Conservation (phyloP, 2,113 vertebrate genomes). For the Prietella phreatophila region DNA sequence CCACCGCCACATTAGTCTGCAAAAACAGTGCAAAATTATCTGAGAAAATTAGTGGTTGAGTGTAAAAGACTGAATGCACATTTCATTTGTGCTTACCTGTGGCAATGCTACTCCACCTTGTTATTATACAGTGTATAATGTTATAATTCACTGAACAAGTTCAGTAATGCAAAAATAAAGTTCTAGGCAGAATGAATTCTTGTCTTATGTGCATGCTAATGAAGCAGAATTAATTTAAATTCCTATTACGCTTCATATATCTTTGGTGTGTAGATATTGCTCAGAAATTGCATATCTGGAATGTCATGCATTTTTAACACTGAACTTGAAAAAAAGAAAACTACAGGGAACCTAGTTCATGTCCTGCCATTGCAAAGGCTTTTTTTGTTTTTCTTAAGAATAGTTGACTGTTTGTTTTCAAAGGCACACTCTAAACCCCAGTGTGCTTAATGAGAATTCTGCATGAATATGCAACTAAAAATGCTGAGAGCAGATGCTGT, state of each 20-base stretch:
- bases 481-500: slow-evolving; percentile 51
- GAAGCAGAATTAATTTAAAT: background rate
- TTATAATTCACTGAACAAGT: background rate
- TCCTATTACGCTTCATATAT: background rate
- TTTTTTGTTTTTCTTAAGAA: slow-evolving; percentile 24
- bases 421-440: slow-evolving; percentile 33
- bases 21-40: background rate
- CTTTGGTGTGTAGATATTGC: slow-evolving; percentile 17
- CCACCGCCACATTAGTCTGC: too few species aligned
- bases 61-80: background rate
- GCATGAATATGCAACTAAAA: slow-evolving; percentile 61
- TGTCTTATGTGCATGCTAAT: background rate
- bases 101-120: background rate
- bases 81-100: background rate
- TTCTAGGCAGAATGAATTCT: background rate
- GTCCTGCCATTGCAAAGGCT: background rate
- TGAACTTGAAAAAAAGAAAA: background rate
- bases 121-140: background rate
- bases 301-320: slow-evolving; percentile 14
- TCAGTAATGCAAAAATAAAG: background rate
- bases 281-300: background rate
- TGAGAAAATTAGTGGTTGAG: background rate
- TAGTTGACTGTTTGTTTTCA: slow-evolving; percentile 33
- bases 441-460: slow-evolving; percentile 52
- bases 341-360: background rate